Evolutionary conservation across 2,888 invertebrate species (phyloP).

Genomic region (Drosophila pseudotakahashii): DNA sequence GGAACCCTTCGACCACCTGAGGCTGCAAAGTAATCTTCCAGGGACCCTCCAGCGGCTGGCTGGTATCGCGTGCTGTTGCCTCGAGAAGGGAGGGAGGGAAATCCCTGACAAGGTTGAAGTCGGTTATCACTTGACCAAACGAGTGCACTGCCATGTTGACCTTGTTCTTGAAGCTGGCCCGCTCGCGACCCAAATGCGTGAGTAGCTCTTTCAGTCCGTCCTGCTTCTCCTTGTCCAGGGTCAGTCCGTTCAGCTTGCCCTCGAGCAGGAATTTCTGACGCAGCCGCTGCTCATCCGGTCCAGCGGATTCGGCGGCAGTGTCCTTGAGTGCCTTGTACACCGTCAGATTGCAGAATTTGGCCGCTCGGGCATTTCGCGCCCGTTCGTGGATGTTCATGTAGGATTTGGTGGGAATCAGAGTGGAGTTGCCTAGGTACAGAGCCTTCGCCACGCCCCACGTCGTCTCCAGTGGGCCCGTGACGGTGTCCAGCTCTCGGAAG

Average conservation of each 20-base stretch:
- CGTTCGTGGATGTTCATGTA: constrained; percentile 92
- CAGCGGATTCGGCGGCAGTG: constrained; percentile 19
- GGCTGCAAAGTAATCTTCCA: constrained; percentile 93
- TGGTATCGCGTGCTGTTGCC: constrained; percentile 87
- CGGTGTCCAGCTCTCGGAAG: constrained; percentile 90
- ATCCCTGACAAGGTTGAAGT: constrained; percentile 88
- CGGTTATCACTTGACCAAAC: constrained; percentile 88
- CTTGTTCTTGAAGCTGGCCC: constrained; percentile 88
- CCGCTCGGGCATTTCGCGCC: constrained; percentile 89
- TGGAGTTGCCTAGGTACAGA: constrained; percentile 91
- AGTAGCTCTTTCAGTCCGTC: constrained; percentile 86
- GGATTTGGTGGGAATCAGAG: constrained; percentile 91
- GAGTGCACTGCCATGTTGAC: constrained; percentile 87
- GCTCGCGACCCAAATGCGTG: constrained; percentile 86
- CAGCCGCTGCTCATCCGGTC: constrained; percentile 86
- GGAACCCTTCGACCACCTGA: constrained; percentile 89
- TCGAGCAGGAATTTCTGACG: constrained; percentile 92
- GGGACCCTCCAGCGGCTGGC: constrained; percentile 88
- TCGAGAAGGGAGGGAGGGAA: constrained; percentile 90
- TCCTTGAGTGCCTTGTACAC: constrained; percentile 64
- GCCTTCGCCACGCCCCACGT: constrained; percentile 95
- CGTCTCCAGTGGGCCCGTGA: constrained; percentile 90
- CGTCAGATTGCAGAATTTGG: constrained; percentile 88
- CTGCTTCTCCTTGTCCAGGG: constrained; percentile 86
- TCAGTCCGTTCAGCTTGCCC: constrained; percentile 92